Conservation (phyloP, 2,888 invertebrate genomes). For the Digitonthophagus gazella region DNA sequence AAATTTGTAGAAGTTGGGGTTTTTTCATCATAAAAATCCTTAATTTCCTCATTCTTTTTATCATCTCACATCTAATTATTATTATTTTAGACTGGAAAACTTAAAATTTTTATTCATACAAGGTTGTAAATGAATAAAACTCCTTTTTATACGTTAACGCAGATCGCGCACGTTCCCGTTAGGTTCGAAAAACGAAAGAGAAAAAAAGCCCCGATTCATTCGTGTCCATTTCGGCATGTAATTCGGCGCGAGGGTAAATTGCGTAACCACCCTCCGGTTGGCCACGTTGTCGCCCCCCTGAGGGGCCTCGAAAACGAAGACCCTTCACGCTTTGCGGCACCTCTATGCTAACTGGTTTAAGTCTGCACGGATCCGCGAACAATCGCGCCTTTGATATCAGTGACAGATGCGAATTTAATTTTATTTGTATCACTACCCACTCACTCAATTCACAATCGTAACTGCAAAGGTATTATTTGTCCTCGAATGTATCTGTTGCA, state of each 20-base stretch:
- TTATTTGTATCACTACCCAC: conserved; percentile 34
- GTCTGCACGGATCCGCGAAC: conserved; percentile 48
- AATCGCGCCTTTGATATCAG: conserved; percentile 48
- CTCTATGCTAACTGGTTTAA: conserved; percentile 52
- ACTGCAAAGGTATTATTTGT: conserved; percentile 1
- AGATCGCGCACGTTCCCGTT: conserved; percentile 11
- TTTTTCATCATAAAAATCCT: no score
- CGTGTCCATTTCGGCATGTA: conserved; percentile 26
- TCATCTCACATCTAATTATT: no score
- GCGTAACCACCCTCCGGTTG: conserved; percentile 45
- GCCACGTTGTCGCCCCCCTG: conserved; percentile 25
- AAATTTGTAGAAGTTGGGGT: no score
- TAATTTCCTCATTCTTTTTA: no score
- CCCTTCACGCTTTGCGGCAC: conserved; percentile 49
- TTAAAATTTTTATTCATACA: background rate
- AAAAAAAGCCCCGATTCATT: conserved; percentile 26
- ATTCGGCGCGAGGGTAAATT: conserved; percentile 38
- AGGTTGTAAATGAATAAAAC: background rate
- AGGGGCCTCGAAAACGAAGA: conserved; percentile 28
- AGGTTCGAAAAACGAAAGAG: conserved; percentile 15
- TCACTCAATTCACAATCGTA: background rate
- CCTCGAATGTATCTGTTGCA: background rate
- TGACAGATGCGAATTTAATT: conserved; percentile 49
- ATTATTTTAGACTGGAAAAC: no score
- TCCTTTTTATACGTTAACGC: background rate